A percentile compares a stretch with the other conserved stretches of the same genome.
phyloP scores from a whole-genome alignment of 2,113 vertebrate species.

The Thamnophis sirtalis region DNA sequence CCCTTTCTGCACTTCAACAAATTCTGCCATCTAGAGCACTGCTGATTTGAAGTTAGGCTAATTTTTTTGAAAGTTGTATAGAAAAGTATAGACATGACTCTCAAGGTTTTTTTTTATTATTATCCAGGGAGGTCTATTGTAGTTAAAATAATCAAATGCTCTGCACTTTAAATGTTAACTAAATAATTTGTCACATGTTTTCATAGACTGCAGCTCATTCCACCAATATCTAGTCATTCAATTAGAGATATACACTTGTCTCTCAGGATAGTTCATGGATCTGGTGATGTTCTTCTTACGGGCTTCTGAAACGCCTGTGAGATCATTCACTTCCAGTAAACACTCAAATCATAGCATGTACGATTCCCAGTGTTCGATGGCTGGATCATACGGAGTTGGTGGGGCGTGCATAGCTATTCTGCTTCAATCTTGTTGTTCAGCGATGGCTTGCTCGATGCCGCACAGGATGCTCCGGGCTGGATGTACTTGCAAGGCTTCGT shows the following conservation, averaged over 20 bases:
- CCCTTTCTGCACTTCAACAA: not conserved
- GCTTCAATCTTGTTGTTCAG: too few species aligned
- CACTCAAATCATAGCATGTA: too few species aligned
- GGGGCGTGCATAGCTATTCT: too few species aligned
- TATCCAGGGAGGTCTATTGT: not conserved
- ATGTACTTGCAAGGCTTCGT: too few species aligned
- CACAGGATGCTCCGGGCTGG: too few species aligned
- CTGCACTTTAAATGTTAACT: not conserved
- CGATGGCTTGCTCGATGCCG: too few species aligned
- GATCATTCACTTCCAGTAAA: too few species aligned
- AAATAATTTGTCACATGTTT: not conserved
- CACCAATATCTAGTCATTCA: not conserved
- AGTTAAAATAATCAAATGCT: not conserved
- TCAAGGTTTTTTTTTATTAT: not conserved
- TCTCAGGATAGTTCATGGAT: not conserved
- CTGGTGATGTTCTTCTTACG: too few species aligned
- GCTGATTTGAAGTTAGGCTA: not conserved
- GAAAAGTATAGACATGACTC: not conserved
- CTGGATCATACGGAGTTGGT: too few species aligned
- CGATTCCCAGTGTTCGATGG: too few species aligned
- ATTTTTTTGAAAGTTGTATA: not conserved
- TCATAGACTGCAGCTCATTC: not conserved
- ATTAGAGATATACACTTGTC: not conserved
- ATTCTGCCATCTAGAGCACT: not conserved
- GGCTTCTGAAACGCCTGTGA: too few species aligned